These are phyloP conservation scores for Girardinus metallicus DNA, from an alignment of 2,797 vertebrate genomes.

Conservation along the genomic window DNA sequence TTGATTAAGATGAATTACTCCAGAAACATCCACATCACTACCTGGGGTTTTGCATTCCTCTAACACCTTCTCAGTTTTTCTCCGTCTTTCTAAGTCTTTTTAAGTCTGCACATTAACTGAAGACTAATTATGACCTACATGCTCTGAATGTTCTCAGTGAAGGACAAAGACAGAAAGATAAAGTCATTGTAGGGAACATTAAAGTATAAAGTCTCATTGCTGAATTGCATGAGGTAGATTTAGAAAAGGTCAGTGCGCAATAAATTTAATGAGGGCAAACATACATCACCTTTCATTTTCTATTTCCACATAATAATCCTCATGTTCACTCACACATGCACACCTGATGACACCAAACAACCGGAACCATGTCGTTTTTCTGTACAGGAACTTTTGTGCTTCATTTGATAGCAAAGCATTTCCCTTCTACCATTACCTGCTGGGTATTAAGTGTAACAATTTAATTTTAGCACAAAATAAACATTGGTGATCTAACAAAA, in stretches of 20 bases:
- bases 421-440: not conserved
- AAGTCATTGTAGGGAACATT: not conserved
- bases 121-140: not conserved
- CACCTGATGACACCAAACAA: not conserved
- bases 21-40: conserved; percentile 25
- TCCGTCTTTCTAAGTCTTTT: conserved; percentile 5
- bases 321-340: not conserved
- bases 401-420: not conserved
- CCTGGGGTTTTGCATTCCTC: conserved; percentile 15
- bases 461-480: not conserved
- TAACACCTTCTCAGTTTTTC: conserved; percentile 18
- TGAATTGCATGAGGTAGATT: not conserved
- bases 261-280: not conserved
- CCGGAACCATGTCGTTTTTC: not conserved
- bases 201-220: not conserved
- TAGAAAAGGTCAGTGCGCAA: not conserved
- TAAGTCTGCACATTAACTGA: not conserved
- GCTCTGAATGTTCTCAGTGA: not conserved
- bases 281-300: not conserved
- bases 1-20: conserved; percentile 34
- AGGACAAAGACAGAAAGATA: not conserved
- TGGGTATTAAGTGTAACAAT: not conserved
- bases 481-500: not conserved
- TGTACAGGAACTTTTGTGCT: not conserved
- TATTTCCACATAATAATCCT: not conserved